Evolutionary conservation across 2,113 vertebrate genomes (phyloP).

Genomic region (Scatophagus argus): DNA sequence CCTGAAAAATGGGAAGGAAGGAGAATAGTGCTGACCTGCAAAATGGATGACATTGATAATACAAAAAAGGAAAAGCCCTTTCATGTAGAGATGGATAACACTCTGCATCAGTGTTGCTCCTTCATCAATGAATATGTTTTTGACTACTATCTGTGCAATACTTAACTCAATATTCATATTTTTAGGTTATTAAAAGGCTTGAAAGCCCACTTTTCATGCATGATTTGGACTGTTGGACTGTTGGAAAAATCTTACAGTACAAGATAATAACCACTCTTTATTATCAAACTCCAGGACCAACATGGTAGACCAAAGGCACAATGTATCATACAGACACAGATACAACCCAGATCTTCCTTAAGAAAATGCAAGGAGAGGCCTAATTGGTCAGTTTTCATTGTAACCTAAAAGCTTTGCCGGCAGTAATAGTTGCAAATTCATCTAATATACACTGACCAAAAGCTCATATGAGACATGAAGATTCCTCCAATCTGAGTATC

Average conservation of each 20-base stretch:
- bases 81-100: neutral
- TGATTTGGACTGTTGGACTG: neutral
- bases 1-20: neutral
- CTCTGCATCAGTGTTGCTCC: neutral
- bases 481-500: neutral
- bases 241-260: neutral
- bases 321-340: too few species aligned
- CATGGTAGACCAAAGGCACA: too few species aligned
- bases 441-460: neutral
- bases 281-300: neutral
- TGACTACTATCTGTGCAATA: too few species aligned
- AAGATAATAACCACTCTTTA: neutral
- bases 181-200: neutral
- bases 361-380: neutral
- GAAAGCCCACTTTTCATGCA: conserved; percentile 6
- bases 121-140: neutral
- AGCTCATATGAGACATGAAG: neutral
- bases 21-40: neutral
- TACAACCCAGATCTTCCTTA: neutral
- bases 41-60: neutral
- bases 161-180: too few species aligned
- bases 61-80: neutral
- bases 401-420: neutral
- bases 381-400: conserved; percentile 1
- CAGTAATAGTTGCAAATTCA: neutral